A percentile compares a stretch with the other conserved stretches of the same genome.
Evolutionary conservation across 2,888 invertebrate species (phyloP).

Genomic region (Geotrupes spiniger): DNA sequence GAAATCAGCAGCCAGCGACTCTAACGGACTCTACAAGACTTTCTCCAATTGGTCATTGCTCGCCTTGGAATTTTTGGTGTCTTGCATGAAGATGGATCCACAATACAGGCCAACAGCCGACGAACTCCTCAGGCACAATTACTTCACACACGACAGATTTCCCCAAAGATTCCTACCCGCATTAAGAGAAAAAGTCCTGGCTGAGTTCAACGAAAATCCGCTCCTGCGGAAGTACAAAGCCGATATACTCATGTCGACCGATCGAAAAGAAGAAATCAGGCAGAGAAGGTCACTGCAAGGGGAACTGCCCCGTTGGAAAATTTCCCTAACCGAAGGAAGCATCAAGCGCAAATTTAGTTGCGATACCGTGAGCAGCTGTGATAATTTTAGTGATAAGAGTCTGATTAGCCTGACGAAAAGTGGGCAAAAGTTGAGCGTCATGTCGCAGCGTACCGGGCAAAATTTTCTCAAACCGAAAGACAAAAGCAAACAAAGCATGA

Average conservation of each 20-base stretch:
- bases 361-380: conserved; percentile 30
- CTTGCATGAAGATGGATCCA: conserved; percentile 64
- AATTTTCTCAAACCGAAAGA: conserved; percentile 14
- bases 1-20: conserved; percentile 37
- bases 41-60: conserved; percentile 50
- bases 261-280: conserved; percentile 39
- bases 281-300: conserved; percentile 28
- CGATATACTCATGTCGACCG: conserved; percentile 46
- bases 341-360: conserved; percentile 43
- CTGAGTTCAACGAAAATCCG: conserved; percentile 59
- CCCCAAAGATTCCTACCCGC: conserved; percentile 65
- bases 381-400: conserved; percentile 18
- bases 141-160: conserved; percentile 67
- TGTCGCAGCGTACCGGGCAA: conserved; percentile 6
- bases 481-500: conserved; percentile 7
- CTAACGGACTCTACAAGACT: conserved; percentile 40
- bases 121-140: conserved; percentile 63
- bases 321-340: conserved; percentile 41
- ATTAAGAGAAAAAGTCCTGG: conserved; percentile 61
- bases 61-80: conserved; percentile 50
- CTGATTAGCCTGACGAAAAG: conserved; percentile 8
- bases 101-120: conserved; percentile 60
- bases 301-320: conserved; percentile 43
- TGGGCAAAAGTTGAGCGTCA: conserved; percentile 8
- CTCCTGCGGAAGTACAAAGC: conserved; percentile 47